A percentile compares a stretch with the other conserved stretches of the same genome.
phyloP scores from a whole-genome alignment of 2,888 invertebrate species.

The Drosophila subsilvestris region DNA sequence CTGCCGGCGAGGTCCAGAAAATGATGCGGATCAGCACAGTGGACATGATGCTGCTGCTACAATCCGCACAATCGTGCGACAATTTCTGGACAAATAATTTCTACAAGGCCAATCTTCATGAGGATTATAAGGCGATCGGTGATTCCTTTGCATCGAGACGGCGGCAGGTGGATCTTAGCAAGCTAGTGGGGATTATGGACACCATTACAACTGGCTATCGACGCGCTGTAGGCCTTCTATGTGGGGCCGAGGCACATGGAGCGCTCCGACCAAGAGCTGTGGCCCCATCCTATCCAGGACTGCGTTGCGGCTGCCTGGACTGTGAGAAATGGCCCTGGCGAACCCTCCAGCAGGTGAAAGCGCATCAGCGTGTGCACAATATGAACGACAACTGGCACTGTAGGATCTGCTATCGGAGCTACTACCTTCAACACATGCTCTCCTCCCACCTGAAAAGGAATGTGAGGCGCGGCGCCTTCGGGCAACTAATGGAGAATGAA shows the following conservation, averaged over 20 bases:
- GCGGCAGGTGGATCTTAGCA: neutral
- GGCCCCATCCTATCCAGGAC: constrained; percentile 1
- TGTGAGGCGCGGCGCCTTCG: neutral
- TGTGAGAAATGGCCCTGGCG: constrained; percentile 44
- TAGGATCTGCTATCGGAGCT: constrained; percentile 42
- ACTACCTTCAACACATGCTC: constrained; percentile 43
- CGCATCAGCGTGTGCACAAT: constrained; percentile 38
- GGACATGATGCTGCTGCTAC: constrained; percentile 42
- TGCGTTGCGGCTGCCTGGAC: constrained; percentile 38
- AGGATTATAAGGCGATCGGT: constrained; percentile 29
- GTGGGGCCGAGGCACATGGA: neutral
- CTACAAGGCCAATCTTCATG: constrained; percentile 29
- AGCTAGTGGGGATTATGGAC: constrained; percentile 34
- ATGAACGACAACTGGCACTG: constrained; percentile 47
- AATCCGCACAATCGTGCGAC: constrained; percentile 41
- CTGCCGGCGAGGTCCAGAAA: constrained; percentile 38
- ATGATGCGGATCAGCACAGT: constrained; percentile 45
- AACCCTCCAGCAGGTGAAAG: constrained; percentile 29
- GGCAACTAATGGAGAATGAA: constrained; percentile 15
- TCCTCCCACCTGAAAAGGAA: constrained; percentile 35
- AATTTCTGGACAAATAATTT: constrained; percentile 54
- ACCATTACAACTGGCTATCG: constrained; percentile 50
- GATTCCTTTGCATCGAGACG: neutral
- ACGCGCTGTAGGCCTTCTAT: constrained; percentile 26
- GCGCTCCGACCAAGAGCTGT: constrained; percentile 31